phyloP scores from a whole-genome alignment of 2,888 invertebrate species.

The Dynastes grantii region DNA sequence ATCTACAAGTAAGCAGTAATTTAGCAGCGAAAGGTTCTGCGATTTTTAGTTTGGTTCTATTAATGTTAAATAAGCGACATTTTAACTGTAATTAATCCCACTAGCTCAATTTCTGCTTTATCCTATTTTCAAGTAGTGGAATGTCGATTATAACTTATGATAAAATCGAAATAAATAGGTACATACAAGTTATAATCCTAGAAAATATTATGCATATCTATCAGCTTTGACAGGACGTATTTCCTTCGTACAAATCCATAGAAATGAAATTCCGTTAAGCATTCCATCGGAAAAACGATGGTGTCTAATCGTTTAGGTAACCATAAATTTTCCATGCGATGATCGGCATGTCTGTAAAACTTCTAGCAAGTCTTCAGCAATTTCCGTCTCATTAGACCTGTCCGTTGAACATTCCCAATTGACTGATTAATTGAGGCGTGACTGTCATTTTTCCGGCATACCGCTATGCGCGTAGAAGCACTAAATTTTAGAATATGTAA shows the following conservation, averaged over 20 bases:
- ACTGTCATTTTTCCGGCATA: constrained; percentile 32
- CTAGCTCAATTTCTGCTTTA: no score
- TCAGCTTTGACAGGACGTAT: no score
- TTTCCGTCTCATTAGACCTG: constrained; percentile 40
- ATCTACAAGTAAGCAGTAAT: no score
- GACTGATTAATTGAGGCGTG: constrained; percentile 46
- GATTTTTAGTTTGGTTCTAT: no score
- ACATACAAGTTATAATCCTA: no score
- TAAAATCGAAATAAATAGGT: no score
- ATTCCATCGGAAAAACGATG: constrained; percentile 25
- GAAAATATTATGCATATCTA: no score
- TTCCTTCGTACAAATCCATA: constrained; percentile 23
- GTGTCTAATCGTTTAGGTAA: constrained; percentile 31
- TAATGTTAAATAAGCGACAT: no score
- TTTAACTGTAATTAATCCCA: no score
- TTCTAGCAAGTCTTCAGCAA: constrained; percentile 40
- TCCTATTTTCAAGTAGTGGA: no score
- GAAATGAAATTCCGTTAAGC: constrained; percentile 24
- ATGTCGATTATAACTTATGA: no score
- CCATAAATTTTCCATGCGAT: constrained; percentile 35
- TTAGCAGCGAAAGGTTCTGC: no score
- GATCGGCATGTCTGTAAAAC: constrained; percentile 37
- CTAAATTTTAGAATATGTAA: constrained; percentile 14
- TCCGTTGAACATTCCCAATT: constrained; percentile 39
- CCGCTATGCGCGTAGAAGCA: neutral